phyloP scores from a whole-genome alignment of 2,113 vertebrate genomes.

The Sisor rabdophorus region DNA sequence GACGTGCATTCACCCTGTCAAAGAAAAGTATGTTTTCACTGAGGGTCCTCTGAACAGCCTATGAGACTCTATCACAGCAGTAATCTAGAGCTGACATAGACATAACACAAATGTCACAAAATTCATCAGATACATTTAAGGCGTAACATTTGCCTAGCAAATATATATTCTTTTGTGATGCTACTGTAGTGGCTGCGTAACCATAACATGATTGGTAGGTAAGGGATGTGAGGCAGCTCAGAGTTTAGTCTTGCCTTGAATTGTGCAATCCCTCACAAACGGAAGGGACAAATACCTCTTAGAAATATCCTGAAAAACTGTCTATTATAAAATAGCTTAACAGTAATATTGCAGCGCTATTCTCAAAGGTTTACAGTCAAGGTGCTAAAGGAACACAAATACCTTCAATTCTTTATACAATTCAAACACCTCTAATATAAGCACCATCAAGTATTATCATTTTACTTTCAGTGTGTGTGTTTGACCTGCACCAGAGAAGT shows the following conservation, averaged over 20 bases:
- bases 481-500: slow-evolving; percentile 82
- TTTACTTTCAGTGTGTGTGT: not conserved
- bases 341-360: too few species aligned
- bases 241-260: too few species aligned
- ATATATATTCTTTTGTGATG: slow-evolving; percentile 62
- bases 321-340: too few species aligned
- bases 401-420: not conserved
- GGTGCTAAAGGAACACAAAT: not conserved
- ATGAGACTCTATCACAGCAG: slow-evolving; percentile 54
- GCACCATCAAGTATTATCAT: too few species aligned
- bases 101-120: slow-evolving; percentile 50
- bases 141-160: slow-evolving; percentile 67
- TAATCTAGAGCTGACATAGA: slow-evolving; percentile 72
- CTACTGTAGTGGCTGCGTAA: slow-evolving; percentile 66
- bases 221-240: too few species aligned
- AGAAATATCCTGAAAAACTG: too few species aligned
- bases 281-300: too few species aligned
- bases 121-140: slow-evolving; percentile 62
- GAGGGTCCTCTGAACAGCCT: slow-evolving; percentile 50
- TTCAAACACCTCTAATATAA: slow-evolving; percentile 13
- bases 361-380: not conserved
- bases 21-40: slow-evolving; percentile 49
- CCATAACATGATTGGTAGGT: slow-evolving; percentile 20
- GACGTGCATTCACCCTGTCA: slow-evolving; percentile 54
- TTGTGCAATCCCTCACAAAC: too few species aligned